A percentile compares a stretch with the other conserved stretches of the same genome.
phyloP scores from a whole-genome alignment of 2,888 invertebrate genomes.

The Alitta virens region DNA sequence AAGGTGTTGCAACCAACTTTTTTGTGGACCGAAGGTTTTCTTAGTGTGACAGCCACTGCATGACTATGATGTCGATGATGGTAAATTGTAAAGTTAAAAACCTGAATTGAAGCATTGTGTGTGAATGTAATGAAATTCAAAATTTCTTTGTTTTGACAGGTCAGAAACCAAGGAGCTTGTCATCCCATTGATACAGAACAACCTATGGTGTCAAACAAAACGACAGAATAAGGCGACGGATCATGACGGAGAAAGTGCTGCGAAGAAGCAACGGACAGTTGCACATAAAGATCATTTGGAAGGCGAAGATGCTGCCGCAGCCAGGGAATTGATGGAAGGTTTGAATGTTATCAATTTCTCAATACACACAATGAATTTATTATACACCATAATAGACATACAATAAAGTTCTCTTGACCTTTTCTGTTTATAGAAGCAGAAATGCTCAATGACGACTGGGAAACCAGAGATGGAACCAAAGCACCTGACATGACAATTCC shows the following conservation, averaged over 20 bases:
- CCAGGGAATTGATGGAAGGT: constrained; percentile 43
- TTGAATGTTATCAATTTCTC: neutral
- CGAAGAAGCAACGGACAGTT: neutral
- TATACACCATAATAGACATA: neutral
- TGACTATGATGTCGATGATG: no score
- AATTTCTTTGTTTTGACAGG: no score
- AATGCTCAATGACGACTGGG: constrained; percentile 39
- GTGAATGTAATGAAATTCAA: no score
- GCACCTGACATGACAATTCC: constrained; percentile 44
- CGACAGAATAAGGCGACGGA: constrained; percentile 16
- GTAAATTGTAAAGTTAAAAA: no score
- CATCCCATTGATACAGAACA: constrained; percentile 56
- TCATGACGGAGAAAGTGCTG: constrained; percentile 17
- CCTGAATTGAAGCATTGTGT: no score
- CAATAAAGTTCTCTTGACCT: neutral
- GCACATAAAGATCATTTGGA: constrained; percentile 16
- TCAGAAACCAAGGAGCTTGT: constrained; percentile 33
- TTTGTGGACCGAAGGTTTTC: no score
- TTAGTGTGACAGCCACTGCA: no score
- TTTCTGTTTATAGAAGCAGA: constrained; percentile 16
- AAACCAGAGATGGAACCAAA: constrained; percentile 29
- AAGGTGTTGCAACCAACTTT: no score
- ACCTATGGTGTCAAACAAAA: constrained; percentile 48
- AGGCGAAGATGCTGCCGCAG: constrained; percentile 36
- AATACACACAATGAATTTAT: neutral